Evolutionary conservation across 2,113 vertebrate genomes (phyloP).

Genomic region (Dryoscopus gambensis): DNA sequence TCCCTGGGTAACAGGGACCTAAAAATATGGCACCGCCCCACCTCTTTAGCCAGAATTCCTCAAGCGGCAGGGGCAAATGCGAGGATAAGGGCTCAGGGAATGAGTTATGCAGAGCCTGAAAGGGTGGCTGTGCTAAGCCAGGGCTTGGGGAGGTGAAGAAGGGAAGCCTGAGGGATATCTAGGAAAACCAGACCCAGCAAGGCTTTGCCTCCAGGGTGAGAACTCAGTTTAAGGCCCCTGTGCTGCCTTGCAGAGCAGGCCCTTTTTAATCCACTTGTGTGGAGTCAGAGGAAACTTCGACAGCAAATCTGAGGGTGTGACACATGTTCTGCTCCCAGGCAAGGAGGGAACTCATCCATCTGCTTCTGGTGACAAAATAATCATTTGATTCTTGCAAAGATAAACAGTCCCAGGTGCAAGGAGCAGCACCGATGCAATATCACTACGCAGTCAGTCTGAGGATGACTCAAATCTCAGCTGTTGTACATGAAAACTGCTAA

Average conservation of each 20-base stretch:
- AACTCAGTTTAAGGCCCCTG: background rate
- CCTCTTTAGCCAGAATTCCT: background rate
- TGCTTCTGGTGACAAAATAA: background rate
- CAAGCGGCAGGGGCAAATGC: background rate
- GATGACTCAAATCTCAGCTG: background rate
- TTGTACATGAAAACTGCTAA: background rate
- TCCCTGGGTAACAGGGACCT: background rate
- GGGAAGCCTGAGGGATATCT: background rate
- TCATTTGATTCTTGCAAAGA: background rate
- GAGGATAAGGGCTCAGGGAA: background rate
- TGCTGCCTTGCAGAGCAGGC: background rate
- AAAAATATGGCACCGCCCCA: conserved; percentile 23
- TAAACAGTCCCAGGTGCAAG: background rate
- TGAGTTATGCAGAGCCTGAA: background rate
- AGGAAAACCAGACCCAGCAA: background rate
- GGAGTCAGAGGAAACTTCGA: background rate
- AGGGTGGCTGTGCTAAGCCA: background rate
- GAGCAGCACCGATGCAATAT: background rate
- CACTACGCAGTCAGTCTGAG: background rate
- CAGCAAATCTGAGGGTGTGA: background rate
- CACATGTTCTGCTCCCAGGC: accelerated
- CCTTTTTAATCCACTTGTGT: background rate
- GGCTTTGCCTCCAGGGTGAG: background rate
- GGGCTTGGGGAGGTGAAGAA: background rate
- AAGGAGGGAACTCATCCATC: background rate